These are phyloP conservation scores for Hemithea aestivaria DNA, from an alignment of 2,888 invertebrate genomes.

Conservation along the genomic window DNA sequence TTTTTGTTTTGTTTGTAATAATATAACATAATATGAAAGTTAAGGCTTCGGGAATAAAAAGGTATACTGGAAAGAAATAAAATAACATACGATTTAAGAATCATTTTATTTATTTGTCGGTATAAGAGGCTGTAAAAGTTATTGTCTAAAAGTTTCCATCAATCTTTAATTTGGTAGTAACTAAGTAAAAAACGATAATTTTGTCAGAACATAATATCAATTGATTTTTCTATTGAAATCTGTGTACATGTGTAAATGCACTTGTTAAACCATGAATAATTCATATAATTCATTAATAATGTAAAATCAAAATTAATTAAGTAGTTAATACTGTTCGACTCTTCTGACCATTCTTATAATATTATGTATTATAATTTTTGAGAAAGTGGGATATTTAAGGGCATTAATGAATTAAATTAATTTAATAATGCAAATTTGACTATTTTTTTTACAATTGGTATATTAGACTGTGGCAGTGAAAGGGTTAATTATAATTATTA, in stretches of 20 bases:
- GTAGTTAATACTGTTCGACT: slow-evolving; percentile 71
- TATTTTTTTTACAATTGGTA: too few relatives aligned
- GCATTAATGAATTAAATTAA: slow-evolving; percentile 5
- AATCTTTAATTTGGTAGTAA: slow-evolving; percentile 56
- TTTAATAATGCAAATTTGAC: too few relatives aligned
- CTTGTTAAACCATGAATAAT: slow-evolving; percentile 44
- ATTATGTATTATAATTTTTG: slow-evolving; percentile 29
- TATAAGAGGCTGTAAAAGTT: slow-evolving; percentile 74
- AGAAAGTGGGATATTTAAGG: slow-evolving; percentile 34
- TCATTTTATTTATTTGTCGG: slow-evolving; percentile 67
- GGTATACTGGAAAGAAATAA: too few relatives aligned
- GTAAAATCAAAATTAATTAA: slow-evolving; percentile 62
- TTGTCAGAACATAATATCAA: not conserved
- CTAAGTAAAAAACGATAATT: slow-evolving; percentile 32
- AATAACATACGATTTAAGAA: slow-evolving; percentile 56
- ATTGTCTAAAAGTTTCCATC: slow-evolving; percentile 73
- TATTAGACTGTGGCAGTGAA: too few relatives aligned
- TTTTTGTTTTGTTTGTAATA: too few relatives aligned
- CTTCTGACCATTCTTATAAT: slow-evolving; percentile 46
- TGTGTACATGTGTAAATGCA: slow-evolving; percentile 46
- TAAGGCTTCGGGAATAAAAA: too few relatives aligned
- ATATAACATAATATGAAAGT: too few relatives aligned
- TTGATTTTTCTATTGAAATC: slow-evolving; percentile 21
- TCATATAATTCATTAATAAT: slow-evolving; percentile 38
- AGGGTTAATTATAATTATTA: too few relatives aligned